Percentiles rank a stretch among this genome's conserved stretches.
phyloP scores from a whole-genome alignment of 2,797 vertebrate genomes.

The Champsocephalus esox region DNA sequence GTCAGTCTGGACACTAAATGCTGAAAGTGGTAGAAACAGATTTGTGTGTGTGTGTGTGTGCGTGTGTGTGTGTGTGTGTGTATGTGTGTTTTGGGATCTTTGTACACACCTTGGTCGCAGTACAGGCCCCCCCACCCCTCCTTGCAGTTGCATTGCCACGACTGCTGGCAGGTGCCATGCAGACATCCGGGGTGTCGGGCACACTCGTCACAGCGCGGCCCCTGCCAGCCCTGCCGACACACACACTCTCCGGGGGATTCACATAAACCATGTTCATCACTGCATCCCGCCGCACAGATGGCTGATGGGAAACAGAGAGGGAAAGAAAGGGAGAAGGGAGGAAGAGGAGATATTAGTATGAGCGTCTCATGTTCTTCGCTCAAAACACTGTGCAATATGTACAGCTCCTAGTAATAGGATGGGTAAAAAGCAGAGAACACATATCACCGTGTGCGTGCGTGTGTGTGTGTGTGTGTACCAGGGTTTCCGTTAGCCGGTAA shows the following conservation, averaged over 20 bases:
- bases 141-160: constrained; percentile 88
- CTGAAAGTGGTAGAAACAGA: too few species aligned
- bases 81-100: too few species aligned
- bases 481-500: too few species aligned
- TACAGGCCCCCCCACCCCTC: constrained; percentile 91
- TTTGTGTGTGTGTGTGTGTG: too few species aligned
- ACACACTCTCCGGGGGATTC: constrained; percentile 86
- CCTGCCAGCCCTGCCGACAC: constrained; percentile 90
- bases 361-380: constrained; percentile 35
- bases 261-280: constrained; percentile 85
- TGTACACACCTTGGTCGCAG: constrained; percentile 82
- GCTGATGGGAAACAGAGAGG: constrained; percentile 79
- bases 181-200: constrained; percentile 85
- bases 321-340: constrained; percentile 26
- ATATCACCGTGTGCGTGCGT: too few species aligned
- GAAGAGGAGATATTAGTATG: constrained; percentile 37
- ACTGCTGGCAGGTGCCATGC: constrained; percentile 86
- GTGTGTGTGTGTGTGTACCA: too few species aligned
- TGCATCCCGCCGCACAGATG: constrained; percentile 88
- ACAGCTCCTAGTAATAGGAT: too few species aligned
- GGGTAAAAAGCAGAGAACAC: too few species aligned
- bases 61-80: too few species aligned
- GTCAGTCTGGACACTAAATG: too few species aligned
- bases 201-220: constrained; percentile 86
- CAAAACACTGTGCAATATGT: constrained; percentile 21